Evolutionary conservation across 2,797 vertebrate species (phyloP).

Genomic region (Erpetoichthys calabaricus): DNA sequence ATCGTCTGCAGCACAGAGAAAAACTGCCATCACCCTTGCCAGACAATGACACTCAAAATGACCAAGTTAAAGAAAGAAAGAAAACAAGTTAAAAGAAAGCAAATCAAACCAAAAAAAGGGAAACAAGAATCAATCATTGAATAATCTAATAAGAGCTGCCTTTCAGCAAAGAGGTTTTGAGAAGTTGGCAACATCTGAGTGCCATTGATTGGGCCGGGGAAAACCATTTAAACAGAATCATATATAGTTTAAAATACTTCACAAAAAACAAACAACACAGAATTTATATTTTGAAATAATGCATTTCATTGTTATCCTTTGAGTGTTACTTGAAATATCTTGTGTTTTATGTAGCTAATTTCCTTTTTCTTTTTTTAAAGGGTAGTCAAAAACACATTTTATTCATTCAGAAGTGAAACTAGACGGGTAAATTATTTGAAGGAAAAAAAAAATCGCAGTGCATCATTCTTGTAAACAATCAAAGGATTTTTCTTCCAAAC

Average conservation of each 20-base stretch:
- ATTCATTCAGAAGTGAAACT: too few relatives aligned
- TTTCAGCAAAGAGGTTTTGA: constrained; percentile 12
- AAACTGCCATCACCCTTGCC: constrained; percentile 23
- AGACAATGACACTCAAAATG: constrained; percentile 54
- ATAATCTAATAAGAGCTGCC: too few relatives aligned
- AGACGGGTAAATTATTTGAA: too few relatives aligned
- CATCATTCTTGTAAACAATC: not conserved
- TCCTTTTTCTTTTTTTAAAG: not conserved
- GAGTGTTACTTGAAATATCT: constrained; percentile 8
- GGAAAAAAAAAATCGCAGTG: not conserved
- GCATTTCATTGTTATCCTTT: constrained; percentile 7
- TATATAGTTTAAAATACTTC: constrained; percentile 51
- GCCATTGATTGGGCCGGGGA: constrained; percentile 55
- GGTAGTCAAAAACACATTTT: too few relatives aligned
- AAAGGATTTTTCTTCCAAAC: not conserved
- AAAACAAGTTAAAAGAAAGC: too few relatives aligned
- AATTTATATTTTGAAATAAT: constrained; percentile 34
- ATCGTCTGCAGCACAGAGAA: constrained; percentile 51
- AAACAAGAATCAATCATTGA: too few relatives aligned
- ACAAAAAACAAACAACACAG: constrained; percentile 57
- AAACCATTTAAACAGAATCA: constrained; percentile 51
- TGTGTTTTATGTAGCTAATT: constrained; percentile 16
- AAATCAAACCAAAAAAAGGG: too few relatives aligned
- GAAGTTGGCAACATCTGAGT: constrained; percentile 49
- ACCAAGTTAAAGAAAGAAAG: not conserved